Evolutionary conservation across 2,113 vertebrate genomes (phyloP).

Genomic region (Cichladusa arquata): DNA sequence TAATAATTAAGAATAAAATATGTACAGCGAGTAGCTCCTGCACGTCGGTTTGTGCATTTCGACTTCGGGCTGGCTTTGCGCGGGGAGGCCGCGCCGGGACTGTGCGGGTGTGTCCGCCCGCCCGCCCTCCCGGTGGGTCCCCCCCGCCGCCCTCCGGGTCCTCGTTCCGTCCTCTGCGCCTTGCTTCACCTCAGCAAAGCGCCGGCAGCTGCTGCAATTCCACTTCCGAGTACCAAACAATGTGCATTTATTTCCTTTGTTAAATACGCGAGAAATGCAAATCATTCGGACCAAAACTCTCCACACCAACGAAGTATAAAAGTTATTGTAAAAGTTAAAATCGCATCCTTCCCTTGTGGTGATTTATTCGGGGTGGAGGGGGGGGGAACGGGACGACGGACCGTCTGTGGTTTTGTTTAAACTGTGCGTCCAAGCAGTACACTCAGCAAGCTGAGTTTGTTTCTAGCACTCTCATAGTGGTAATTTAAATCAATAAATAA

Average conservation of each 20-base stretch:
- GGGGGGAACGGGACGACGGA: background rate
- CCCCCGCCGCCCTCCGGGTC: background rate
- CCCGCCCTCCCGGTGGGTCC: background rate
- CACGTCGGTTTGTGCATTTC: slow-evolving; percentile 69
- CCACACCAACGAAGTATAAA: slow-evolving; percentile 54
- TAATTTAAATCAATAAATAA: slow-evolving; percentile 78
- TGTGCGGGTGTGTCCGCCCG: background rate
- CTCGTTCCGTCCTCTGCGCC: background rate
- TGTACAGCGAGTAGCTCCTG: slow-evolving; percentile 77
- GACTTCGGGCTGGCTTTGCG: slow-evolving; percentile 61
- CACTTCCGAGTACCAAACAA: background rate
- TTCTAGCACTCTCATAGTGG: slow-evolving; percentile 58
- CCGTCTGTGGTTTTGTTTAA: background rate
- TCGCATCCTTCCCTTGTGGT: background rate
- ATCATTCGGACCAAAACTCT: slow-evolving; percentile 15
- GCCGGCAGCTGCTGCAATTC: background rate
- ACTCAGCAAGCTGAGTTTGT: background rate
- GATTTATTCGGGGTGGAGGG: background rate
- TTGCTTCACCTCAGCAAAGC: background rate
- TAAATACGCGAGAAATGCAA: slow-evolving; percentile 52
- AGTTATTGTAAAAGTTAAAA: slow-evolving; percentile 62
- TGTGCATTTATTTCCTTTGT: slow-evolving; percentile 9
- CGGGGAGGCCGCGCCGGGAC: slow-evolving; percentile 18
- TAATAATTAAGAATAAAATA: slow-evolving; percentile 63
- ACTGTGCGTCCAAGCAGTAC: background rate